phyloP scores from a whole-genome alignment of 2,888 invertebrate species.

The Heliconius sara region DNA sequence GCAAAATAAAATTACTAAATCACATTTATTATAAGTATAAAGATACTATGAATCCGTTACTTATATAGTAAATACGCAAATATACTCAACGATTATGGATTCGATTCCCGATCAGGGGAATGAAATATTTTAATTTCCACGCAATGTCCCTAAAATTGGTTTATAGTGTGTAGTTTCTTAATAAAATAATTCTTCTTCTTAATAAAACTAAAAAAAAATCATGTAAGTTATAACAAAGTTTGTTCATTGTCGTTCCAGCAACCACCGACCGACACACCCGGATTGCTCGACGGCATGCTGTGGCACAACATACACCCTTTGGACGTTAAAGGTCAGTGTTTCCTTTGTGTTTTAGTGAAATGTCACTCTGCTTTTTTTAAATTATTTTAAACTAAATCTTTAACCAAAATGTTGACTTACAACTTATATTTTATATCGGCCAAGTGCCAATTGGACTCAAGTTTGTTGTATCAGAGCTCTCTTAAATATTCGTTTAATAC shows the following conservation, averaged over 20 bases:
- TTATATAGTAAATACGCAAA: no score
- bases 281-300: slow-evolving; percentile 78
- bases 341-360: not conserved
- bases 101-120: no score
- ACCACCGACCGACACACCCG: slow-evolving; percentile 61
- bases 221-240: slow-evolving; percentile 12
- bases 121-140: not conserved
- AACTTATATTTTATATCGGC: no score
- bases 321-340: slow-evolving; percentile 71
- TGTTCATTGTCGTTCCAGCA: slow-evolving; percentile 55
- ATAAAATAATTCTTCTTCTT: no score
- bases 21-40: no score
- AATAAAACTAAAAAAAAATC: not conserved
- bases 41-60: no score
- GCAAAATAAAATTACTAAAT: not conserved
- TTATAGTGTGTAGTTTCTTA: not conserved
- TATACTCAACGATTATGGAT: no score
- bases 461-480: no score
- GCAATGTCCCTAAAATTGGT: not conserved
- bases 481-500: no score
- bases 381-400: not conserved
- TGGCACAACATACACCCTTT: slow-evolving; percentile 80
- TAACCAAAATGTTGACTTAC: no score
- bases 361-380: not conserved
- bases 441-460: no score